Evolutionary conservation across 2,113 vertebrate genomes (phyloP).

Genomic region (Narcine bancroftii): DNA sequence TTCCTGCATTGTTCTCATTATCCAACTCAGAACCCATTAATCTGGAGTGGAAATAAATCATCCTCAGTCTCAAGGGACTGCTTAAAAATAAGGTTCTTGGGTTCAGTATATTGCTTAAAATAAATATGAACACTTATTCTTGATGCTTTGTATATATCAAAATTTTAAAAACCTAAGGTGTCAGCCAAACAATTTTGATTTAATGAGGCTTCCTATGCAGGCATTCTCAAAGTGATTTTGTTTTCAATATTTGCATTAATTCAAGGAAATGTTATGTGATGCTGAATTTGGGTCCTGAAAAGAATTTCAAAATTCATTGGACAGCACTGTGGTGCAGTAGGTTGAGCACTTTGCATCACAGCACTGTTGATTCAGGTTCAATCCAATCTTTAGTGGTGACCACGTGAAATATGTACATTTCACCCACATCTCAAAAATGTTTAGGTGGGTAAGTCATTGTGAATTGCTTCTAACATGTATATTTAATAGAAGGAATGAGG

Average conservation of each 20-base stretch:
- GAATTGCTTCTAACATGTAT: too few species aligned
- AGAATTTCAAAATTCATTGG: not conserved
- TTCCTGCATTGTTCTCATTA: too few species aligned
- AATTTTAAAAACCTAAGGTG: not conserved
- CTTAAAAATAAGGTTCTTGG: not conserved
- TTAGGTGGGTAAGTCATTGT: too few species aligned
- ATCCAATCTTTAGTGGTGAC: too few species aligned
- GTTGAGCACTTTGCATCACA: too few species aligned
- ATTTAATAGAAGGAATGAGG: not conserved
- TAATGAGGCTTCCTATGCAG: not conserved
- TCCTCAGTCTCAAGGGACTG: too few species aligned
- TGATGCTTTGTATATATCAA: not conserved
- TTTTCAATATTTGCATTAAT: slow-evolving; percentile 11
- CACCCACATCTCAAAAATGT: too few species aligned
- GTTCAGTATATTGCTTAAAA: not conserved
- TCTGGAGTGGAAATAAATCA: too few species aligned
- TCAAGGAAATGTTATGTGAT: not conserved
- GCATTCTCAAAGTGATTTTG: not conserved
- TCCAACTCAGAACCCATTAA: too few species aligned
- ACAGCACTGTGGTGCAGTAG: too few species aligned
- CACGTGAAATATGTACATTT: too few species aligned
- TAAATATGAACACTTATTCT: not conserved
- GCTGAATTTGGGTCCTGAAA: not conserved
- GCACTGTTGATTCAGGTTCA: too few species aligned
- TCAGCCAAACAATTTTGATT: not conserved